These are phyloP conservation scores for Megaleporinus macrocephalus DNA, from an alignment of 2,113 vertebrate species.

Conservation along the genomic window DNA sequence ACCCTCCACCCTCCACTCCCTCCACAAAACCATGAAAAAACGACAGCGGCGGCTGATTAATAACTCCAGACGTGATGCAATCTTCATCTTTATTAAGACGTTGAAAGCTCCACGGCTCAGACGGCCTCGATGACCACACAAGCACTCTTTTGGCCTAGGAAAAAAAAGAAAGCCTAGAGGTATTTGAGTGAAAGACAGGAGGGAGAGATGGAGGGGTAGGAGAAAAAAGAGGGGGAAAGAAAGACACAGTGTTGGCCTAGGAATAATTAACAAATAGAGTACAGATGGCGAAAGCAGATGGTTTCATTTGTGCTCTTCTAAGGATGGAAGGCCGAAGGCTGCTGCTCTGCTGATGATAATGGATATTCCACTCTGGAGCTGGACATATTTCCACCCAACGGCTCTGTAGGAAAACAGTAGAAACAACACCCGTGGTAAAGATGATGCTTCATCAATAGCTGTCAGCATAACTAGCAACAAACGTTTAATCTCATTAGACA, in stretches of 20 bases:
- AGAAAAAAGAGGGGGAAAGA: slow-evolving; percentile 33
- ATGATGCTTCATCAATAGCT: slow-evolving; percentile 32
- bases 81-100: slow-evolving; percentile 80
- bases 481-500: slow-evolving; percentile 19
- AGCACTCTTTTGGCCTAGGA: slow-evolving; percentile 21
- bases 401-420: slow-evolving; percentile 48
- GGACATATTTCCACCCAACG: background rate
- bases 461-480: slow-evolving; percentile 9
- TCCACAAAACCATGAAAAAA: slow-evolving; percentile 58
- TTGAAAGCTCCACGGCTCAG: slow-evolving; percentile 71
- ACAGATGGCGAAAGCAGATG: slow-evolving; percentile 83
- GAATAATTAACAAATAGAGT: slow-evolving; percentile 75
- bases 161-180: slow-evolving; percentile 28
- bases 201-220: slow-evolving; percentile 24
- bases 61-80: slow-evolving; percentile 73
- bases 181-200: slow-evolving; percentile 44
- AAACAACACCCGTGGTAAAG: slow-evolving; percentile 21
- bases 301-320: slow-evolving; percentile 71
- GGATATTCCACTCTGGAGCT: slow-evolving; percentile 63
- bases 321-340: slow-evolving; percentile 72
- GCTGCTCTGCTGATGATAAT: slow-evolving; percentile 74
- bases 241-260: slow-evolving; percentile 66
- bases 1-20: slow-evolving; percentile 51
- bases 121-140: slow-evolving; percentile 58
- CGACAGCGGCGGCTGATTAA: slow-evolving; percentile 68